Percentiles rank a stretch among this genome's conserved stretches.
Conservation (phyloP, 1,140 invertebrate genomes). For the Augochlora pura region DNA sequence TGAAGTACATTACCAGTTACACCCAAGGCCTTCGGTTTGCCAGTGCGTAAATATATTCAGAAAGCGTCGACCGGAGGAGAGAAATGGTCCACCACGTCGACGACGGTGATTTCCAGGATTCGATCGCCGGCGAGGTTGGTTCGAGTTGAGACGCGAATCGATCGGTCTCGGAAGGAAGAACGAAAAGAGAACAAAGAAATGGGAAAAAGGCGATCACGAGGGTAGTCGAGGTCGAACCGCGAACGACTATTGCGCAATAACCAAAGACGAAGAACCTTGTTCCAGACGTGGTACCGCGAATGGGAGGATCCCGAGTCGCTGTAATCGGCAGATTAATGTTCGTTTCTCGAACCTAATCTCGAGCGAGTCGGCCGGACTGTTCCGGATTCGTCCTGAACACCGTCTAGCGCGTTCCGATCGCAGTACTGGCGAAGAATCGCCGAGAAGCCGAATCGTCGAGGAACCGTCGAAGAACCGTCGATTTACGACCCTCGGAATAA, state of each 20-base stretch:
- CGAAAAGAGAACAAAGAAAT: neutral
- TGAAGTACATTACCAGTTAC: no score
- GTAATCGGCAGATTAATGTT: constrained; percentile 80
- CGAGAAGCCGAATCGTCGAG: neutral
- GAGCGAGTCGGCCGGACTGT: constrained; percentile 13
- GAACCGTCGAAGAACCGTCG: neutral
- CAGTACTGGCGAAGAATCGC: neutral
- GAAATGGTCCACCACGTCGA: no score
- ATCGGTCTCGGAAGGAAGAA: neutral
- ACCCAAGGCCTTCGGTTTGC: no score
- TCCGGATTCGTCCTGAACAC: constrained; percentile 23
- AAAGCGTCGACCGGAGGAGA: no score
- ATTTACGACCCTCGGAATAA: constrained; percentile 39
- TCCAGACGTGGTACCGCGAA: constrained; percentile 73
- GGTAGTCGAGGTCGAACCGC: constrained; percentile 49
- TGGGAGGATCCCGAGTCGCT: constrained; percentile 76
- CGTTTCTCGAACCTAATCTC: constrained; percentile 67
- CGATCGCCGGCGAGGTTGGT: no score
- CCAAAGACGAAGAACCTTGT: constrained; percentile 75
- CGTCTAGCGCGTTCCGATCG: neutral
- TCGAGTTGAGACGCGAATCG: neutral
- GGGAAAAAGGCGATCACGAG: constrained; percentile 39
- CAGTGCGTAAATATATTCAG: no score
- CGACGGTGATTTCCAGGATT: no score
- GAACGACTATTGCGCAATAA: constrained; percentile 75